Conservation (phyloP, 2,888 invertebrate genomes). For the Synanthedon tipuliformis region DNA sequence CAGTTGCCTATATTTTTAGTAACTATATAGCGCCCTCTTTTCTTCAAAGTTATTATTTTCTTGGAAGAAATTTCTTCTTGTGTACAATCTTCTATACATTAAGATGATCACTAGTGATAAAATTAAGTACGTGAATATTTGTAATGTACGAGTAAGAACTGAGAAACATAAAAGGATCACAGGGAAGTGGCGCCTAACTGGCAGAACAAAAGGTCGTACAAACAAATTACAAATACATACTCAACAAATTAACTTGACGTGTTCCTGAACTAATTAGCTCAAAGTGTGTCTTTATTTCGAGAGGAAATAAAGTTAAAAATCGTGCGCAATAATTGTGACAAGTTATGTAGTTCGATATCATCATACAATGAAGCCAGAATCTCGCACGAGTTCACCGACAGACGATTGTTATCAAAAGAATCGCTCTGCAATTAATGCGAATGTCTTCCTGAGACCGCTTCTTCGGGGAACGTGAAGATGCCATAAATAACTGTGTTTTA, state of each 20-base stretch:
- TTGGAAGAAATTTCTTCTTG: too few relatives aligned
- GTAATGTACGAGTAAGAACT: too few relatives aligned
- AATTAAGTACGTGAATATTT: too few relatives aligned
- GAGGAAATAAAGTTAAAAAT: background rate
- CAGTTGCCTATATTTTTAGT: too few relatives aligned
- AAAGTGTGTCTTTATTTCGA: background rate
- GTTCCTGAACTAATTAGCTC: too few relatives aligned
- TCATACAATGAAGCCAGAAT: conserved; percentile 26
- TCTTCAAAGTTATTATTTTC: too few relatives aligned
- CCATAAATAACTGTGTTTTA: conserved; percentile 3
- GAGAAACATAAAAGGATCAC: background rate
- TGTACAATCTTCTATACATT: too few relatives aligned
- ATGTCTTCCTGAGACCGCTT: conserved; percentile 31
- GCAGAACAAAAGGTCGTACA: background rate
- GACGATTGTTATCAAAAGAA: conserved; percentile 43
- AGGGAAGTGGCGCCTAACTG: background rate
- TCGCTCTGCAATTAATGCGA: conserved; percentile 44
- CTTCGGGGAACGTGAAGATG: conserved; percentile 14
- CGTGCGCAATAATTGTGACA: background rate
- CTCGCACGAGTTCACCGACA: conserved; percentile 47
- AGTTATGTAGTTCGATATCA: conserved; percentile 19
- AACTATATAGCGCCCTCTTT: too few relatives aligned
- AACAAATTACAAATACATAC: background rate
- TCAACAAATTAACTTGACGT: background rate
- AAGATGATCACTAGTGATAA: too few relatives aligned